Conservation (phyloP, 1,140 invertebrate genomes). For the Marisa cornuarietis region DNA sequence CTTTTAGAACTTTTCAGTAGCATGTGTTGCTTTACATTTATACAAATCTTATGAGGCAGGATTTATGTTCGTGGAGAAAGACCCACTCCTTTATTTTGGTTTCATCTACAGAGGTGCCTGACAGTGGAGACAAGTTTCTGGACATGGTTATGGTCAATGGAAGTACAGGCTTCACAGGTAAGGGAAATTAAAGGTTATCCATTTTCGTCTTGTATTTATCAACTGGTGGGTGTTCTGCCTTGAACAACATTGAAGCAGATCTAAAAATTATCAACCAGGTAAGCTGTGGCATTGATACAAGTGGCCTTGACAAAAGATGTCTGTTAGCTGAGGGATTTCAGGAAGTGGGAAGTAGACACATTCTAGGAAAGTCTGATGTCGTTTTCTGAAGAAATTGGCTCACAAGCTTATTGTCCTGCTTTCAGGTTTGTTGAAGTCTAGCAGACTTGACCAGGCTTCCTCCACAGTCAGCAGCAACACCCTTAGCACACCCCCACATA, state of each 20-base stretch:
- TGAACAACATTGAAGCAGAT: not conserved
- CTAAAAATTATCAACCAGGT: not conserved
- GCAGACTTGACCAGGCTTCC: not conserved
- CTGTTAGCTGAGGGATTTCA: no score
- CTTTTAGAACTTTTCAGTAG: no score
- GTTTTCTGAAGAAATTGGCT: no score
- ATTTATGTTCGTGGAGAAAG: no score
- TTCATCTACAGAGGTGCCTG: not conserved
- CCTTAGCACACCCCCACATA: constrained; percentile 20
- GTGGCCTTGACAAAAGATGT: no score
- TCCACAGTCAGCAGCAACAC: not conserved
- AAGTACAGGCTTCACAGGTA: constrained; percentile 26
- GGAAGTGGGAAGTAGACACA: no score
- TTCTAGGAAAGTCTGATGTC: no score
- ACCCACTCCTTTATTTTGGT: not conserved
- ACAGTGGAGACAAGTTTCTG: constrained; percentile 22
- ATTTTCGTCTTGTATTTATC: not conserved
- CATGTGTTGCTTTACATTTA: no score
- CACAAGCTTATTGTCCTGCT: not conserved
- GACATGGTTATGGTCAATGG: constrained; percentile 20
- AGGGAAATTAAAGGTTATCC: not conserved
- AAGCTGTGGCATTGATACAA: no score
- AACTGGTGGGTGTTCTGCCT: not conserved
- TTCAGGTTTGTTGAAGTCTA: constrained; percentile 4
- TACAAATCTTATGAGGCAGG: no score